Percentiles rank a stretch among this genome's conserved stretches.
These are phyloP conservation scores for Syrrhaptes paradoxus DNA, from an alignment of 2,113 vertebrate genomes.

Conservation along the genomic window DNA sequence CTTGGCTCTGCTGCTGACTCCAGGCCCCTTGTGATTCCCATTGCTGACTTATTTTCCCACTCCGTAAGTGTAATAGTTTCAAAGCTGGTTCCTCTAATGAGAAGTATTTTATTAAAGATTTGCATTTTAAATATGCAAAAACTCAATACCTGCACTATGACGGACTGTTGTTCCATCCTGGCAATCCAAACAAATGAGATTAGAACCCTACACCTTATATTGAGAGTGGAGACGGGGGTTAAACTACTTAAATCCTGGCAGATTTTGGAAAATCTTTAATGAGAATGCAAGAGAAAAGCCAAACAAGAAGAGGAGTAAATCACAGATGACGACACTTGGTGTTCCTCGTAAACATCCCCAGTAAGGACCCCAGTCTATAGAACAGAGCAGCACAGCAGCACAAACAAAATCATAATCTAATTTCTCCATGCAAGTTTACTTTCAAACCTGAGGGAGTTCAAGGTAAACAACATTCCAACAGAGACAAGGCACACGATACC, in stretches of 20 bases:
- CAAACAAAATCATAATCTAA: not conserved
- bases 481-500: not conserved
- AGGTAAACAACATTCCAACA: not conserved
- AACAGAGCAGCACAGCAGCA: not conserved
- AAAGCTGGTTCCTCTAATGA: not conserved
- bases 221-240: not conserved
- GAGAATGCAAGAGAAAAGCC: not conserved
- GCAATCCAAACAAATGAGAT: not conserved
- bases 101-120: not conserved
- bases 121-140: not conserved
- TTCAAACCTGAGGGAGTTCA: not conserved
- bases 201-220: not conserved
- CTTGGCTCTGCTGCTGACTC: not conserved
- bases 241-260: not conserved
- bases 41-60: not conserved
- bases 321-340: not conserved
- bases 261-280: not conserved
- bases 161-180: not conserved
- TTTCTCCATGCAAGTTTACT: not conserved
- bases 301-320: not conserved
- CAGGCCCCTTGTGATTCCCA: not conserved
- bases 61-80: not conserved
- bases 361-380: not conserved
- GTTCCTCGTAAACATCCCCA: not conserved
- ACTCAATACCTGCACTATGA: not conserved